Evolutionary conservation across 2,888 invertebrate genomes (phyloP).

Genomic region (Seira sanloemensis): DNA sequence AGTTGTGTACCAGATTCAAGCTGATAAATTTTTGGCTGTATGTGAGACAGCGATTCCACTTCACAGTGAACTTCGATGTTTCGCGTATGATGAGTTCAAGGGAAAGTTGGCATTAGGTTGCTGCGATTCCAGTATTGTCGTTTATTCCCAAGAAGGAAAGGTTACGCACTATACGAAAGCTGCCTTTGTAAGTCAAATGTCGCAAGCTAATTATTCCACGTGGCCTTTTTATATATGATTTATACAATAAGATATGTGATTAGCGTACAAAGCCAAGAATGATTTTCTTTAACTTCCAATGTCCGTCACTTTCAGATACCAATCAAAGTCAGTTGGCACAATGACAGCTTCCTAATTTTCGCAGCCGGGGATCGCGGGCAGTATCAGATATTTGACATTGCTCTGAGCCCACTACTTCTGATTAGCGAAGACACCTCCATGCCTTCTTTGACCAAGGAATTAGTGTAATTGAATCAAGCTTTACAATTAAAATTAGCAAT

Average conservation of each 20-base stretch:
- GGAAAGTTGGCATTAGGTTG: conserved; percentile 68
- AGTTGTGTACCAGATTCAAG: conserved; percentile 65
- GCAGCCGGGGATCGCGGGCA: conserved; percentile 69
- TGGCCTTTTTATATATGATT: too few relatives aligned
- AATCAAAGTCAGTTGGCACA: conserved; percentile 69
- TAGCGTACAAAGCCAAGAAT: too few relatives aligned
- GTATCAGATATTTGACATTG: conserved; percentile 72
- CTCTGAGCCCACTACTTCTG: conserved; percentile 69
- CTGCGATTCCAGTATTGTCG: conserved; percentile 68
- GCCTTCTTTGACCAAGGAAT: conserved; percentile 68
- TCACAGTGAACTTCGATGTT: conserved; percentile 68
- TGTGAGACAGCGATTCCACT: conserved; percentile 71
- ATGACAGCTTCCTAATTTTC: conserved; percentile 66
- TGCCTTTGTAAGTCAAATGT: conserved; percentile 72
- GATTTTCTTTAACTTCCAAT: too few relatives aligned
- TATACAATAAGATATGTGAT: too few relatives aligned
- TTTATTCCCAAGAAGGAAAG: conserved; percentile 70
- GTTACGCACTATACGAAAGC: conserved; percentile 70
- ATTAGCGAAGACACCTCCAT: conserved; percentile 60
- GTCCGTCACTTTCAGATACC: conserved; percentile 63
- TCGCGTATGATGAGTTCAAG: conserved; percentile 61
- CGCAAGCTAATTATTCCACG: too few relatives aligned
- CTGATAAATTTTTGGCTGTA: conserved; percentile 53
- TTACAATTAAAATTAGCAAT: too few relatives aligned
- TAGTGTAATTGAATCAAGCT: conserved; percentile 53